These are phyloP conservation scores for Podarcis raffonei DNA, from an alignment of 2,113 vertebrate genomes.

Conservation along the genomic window DNA sequence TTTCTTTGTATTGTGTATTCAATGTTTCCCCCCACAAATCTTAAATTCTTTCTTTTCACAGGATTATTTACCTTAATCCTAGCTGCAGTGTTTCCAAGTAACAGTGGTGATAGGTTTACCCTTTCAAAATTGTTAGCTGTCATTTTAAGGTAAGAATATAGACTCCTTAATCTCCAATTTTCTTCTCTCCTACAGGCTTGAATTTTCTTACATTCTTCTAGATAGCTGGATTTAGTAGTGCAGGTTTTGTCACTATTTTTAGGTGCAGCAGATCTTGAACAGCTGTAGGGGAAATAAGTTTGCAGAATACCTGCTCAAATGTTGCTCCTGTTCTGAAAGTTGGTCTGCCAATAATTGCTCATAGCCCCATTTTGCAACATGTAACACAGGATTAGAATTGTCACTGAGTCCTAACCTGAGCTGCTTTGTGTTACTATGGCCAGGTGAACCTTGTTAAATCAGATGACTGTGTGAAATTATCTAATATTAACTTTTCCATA, in stretches of 20 bases:
- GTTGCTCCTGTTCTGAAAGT: not conserved
- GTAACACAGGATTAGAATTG: not conserved
- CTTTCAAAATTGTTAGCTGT: slow-evolving; percentile 94
- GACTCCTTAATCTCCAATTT: slow-evolving; percentile 6
- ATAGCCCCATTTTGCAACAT: not conserved
- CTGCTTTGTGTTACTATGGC: not conserved
- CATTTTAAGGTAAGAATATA: slow-evolving; percentile 85
- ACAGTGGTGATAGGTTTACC: slow-evolving; percentile 95
- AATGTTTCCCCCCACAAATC: not conserved
- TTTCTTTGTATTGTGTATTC: not conserved
- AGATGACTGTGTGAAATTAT: not conserved
- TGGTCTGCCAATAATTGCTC: not conserved
- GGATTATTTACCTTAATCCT: slow-evolving; percentile 95
- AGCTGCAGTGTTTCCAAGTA: slow-evolving; percentile 95
- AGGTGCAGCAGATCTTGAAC: not conserved
- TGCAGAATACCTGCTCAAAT: not conserved
- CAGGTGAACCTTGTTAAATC: not conserved
- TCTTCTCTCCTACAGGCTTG: not conserved
- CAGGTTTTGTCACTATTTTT: slow-evolving; percentile 12
- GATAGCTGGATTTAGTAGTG: slow-evolving; percentile 6
- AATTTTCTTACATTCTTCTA: not conserved
- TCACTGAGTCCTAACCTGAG: not conserved
- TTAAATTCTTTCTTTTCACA: slow-evolving; percentile 57
- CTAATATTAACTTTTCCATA: not conserved
- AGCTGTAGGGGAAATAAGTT: not conserved